phyloP scores from a whole-genome alignment of 1,140 invertebrate genomes.

The Maconellicoccus hirsutus region DNA sequence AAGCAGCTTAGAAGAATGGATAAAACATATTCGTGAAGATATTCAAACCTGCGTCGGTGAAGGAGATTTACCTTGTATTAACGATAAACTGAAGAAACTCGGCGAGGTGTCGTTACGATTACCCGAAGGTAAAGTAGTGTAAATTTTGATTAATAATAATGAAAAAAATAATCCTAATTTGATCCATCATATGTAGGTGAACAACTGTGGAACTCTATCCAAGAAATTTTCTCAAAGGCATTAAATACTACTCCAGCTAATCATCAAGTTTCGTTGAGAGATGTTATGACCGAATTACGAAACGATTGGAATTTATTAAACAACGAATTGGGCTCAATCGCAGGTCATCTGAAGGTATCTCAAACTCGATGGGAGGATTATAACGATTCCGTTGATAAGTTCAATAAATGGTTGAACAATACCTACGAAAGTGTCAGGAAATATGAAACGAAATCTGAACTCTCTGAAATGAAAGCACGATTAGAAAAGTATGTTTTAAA shows the following conservation, averaged over 20 bases:
- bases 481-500: constrained; percentile 54
- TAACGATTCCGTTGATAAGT: constrained; percentile 50
- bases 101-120: constrained; percentile 32
- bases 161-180: background rate
- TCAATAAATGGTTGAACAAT: constrained; percentile 54
- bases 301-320: constrained; percentile 72
- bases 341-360: constrained; percentile 61
- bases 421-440: constrained; percentile 46
- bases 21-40: constrained; percentile 59
- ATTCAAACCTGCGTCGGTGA: constrained; percentile 69
- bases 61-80: constrained; percentile 62
- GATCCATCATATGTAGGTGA: no score
- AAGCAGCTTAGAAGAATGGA: constrained; percentile 67
- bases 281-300: constrained; percentile 53
- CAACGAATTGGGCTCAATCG: constrained; percentile 63
- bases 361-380: constrained; percentile 72
- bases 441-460: constrained; percentile 61
- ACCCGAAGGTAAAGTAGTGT: constrained; percentile 30
- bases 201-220: constrained; percentile 60
- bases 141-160: background rate
- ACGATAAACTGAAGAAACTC: constrained; percentile 69
- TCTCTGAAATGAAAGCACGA: constrained; percentile 81
- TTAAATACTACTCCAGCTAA: constrained; percentile 65
- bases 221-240: constrained; percentile 73
- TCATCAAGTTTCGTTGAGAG: constrained; percentile 61